Percentiles rank a stretch among this genome's conserved stretches.
phyloP scores from a whole-genome alignment of 2,888 invertebrate genomes.

The Drosophila macrospina region DNA sequence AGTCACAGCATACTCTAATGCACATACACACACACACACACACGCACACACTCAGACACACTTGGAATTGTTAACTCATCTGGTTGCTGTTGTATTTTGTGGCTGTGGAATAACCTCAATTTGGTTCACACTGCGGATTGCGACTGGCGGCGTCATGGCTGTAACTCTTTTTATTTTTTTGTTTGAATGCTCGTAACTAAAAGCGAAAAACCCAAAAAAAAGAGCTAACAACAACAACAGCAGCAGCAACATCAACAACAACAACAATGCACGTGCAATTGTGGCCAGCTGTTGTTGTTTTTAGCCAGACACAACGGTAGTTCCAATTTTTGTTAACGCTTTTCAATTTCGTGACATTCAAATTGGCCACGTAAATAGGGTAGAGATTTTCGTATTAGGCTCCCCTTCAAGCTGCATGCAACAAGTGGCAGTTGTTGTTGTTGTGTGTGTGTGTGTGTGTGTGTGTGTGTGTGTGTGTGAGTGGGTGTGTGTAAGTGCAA shows the following conservation, averaged over 20 bases:
- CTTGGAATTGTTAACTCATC: slow-evolving; percentile 75
- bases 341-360: slow-evolving; percentile 79
- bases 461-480: slow-evolving; percentile 11
- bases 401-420: slow-evolving; percentile 20
- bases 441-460: slow-evolving; percentile 7
- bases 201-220: slow-evolving; percentile 38
- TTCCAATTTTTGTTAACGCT: slow-evolving; percentile 51
- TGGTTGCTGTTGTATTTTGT: slow-evolving; percentile 40
- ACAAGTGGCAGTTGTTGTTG: slow-evolving; percentile 49
- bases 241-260: slow-evolving; percentile 29
- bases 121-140: slow-evolving; percentile 72
- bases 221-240: slow-evolving; percentile 18
- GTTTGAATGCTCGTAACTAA: slow-evolving; percentile 40
- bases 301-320: slow-evolving; percentile 43
- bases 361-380: slow-evolving; percentile 69
- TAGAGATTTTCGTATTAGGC: slow-evolving; percentile 55
- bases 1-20: slow-evolving; percentile 46
- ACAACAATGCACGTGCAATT: slow-evolving; percentile 49
- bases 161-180: slow-evolving; percentile 48
- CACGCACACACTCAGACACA: slow-evolving; percentile 8
- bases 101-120: slow-evolving; percentile 75
- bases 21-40: slow-evolving; percentile 11
- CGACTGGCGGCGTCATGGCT: slow-evolving; percentile 76
- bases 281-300: slow-evolving; percentile 34
- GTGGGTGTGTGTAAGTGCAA: slow-evolving; percentile 27